Conservation (phyloP, 2,113 vertebrate species). For the Beaufortia kweichowensis region DNA sequence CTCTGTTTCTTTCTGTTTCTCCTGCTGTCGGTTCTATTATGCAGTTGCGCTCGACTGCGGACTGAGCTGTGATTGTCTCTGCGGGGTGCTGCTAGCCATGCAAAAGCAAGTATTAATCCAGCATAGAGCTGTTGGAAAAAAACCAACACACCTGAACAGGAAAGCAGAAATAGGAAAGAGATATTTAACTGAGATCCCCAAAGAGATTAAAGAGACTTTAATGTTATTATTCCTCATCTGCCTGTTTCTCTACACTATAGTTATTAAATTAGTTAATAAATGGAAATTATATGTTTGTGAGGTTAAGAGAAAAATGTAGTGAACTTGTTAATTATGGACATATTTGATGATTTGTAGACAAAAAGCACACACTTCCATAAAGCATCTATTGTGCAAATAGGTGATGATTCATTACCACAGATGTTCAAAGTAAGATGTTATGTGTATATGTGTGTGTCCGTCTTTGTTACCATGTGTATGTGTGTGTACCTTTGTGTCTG, state of each 20-base stretch:
- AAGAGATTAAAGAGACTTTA: neutral
- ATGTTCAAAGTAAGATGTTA: neutral
- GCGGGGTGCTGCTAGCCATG: neutral
- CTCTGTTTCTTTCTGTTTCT: conserved; percentile 16
- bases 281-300: neutral
- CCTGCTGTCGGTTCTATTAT: conserved; percentile 27
- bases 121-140: neutral
- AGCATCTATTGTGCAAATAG: neutral
- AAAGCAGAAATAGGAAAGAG: conserved; percentile 9
- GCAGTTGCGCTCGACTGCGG: conserved; percentile 8
- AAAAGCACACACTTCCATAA: neutral
- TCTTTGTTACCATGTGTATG: neutral
- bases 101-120: conserved; percentile 18
- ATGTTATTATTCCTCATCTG: neutral
- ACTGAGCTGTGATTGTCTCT: conserved; percentile 38
- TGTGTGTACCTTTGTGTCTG: neutral
- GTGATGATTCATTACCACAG: neutral
- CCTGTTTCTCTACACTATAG: neutral
- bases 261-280: neutral
- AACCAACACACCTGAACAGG: conserved; percentile 42
- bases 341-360: neutral
- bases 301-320: too few relatives aligned
- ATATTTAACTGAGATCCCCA: neutral
- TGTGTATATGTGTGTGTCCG: neutral
- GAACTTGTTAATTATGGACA: too few relatives aligned